Base-by-base conservation (phyloP, 2,797 vertebrate species). In the Carapus acus region DNA sequence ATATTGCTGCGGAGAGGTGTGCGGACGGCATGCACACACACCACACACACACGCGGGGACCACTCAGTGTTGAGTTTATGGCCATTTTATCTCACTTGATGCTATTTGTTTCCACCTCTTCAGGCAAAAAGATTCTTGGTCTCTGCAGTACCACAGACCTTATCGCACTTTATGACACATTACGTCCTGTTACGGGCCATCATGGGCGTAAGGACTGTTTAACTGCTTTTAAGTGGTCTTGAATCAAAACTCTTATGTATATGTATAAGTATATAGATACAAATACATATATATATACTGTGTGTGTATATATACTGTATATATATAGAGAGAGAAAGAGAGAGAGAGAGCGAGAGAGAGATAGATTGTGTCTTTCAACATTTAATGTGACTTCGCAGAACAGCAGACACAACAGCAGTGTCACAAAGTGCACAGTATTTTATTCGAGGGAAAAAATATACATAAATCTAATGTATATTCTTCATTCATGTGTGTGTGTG, bases 91-190 rank as follows among this genome's bases (percentile, higher is more conserved):
- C 58, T 13, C 61, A 65, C 77, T 78, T 76, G 73, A 65, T 68
- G 59, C 44, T 79, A 50, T 81, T 80, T 81, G 73, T 65, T 79
- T 73, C 50, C 53, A 77, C 73, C 75, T 79, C 71, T 54, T 31
- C 58, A 62, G 58, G 71, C 69, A 63, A 53, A 47, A n/a, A 73
- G 63, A 71, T 60, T 68, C 67, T 69, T 44, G 36, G 9, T n/a
- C 47, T 53, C 34, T 58, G 61, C 70, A 58, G 56, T 68, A 47
- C 42, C 67, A 54, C 45, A 62, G 65, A 69, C 71, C 68, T 81
- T 78, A 77, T 72, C 68, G 49, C 74, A 65, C 73, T 82, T 81
- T 79, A 83, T 77, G 63, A 40, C 51, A 3, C 55, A 36, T 20
- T 42, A 68, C 54, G 37, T 71, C 59, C 66, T 45, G 39, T 55